Evolutionary conservation across 2,888 invertebrate genomes (phyloP).

Genomic region (Calameuta idolon): DNA sequence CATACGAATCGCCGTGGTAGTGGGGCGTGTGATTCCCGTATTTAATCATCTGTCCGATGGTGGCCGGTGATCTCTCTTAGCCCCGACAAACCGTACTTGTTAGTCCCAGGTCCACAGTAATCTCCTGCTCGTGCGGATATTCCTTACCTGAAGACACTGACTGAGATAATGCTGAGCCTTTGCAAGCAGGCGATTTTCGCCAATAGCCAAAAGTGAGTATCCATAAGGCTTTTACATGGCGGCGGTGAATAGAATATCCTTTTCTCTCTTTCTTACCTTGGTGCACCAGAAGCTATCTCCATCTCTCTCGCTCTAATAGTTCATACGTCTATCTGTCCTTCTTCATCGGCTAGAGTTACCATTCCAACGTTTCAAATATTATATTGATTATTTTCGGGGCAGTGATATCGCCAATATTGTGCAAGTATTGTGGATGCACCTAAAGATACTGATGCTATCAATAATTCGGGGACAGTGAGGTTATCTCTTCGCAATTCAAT

Average conservation of each 20-base stretch:
- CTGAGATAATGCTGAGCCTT: constrained; percentile 54
- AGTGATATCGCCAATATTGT: constrained; percentile 26
- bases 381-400: constrained; percentile 38
- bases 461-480: neutral
- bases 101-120: neutral
- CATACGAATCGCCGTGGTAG: neutral
- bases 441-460: neutral
- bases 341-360: neutral
- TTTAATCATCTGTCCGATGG: constrained; percentile 49
- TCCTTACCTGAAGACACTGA: constrained; percentile 3
- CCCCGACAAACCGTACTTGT: constrained; percentile 27
- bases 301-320: neutral
- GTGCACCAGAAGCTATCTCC: neutral
- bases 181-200: constrained; percentile 57
- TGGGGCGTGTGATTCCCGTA: neutral
- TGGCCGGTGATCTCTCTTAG: constrained; percentile 37
- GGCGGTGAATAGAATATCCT: neutral
- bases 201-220: constrained; percentile 63
- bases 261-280: neutral
- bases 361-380: constrained; percentile 6
- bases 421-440: neutral
- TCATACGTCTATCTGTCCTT: neutral
- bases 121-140: neutral
- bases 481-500: neutral
- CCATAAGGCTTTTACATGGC: neutral